Conservation (phyloP, 1,140 invertebrate species). For the Triops cancriformis region DNA sequence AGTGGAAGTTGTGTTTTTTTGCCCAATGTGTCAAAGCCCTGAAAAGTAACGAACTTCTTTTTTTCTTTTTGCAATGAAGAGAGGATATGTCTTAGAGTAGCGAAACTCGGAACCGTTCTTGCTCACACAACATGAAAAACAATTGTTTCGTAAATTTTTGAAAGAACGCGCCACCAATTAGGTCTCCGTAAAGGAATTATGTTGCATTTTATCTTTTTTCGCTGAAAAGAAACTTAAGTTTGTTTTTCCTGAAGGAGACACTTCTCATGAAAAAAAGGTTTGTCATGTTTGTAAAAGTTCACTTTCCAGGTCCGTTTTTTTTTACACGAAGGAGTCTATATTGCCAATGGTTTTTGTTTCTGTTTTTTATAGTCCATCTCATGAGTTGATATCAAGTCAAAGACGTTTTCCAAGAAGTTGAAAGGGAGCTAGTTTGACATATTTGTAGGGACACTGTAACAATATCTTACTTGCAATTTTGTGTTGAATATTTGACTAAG, state of each 20-base stretch:
- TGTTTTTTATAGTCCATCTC: neutral
- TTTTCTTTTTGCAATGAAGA: neutral
- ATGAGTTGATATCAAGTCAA: conserved; percentile 11
- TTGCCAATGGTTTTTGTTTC: neutral
- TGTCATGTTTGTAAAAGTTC: conserved; percentile 2
- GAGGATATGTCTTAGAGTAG: neutral
- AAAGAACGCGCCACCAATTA: neutral
- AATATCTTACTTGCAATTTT: conserved; percentile 11
- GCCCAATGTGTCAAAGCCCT: conserved; percentile 12
- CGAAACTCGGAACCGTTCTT: neutral
- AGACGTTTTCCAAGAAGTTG: neutral
- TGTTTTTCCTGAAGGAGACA: neutral
- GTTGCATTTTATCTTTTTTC: neutral
- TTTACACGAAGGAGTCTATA: neutral
- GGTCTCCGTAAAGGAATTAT: neutral
- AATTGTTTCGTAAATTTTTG: neutral
- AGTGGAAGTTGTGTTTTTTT: neutral
- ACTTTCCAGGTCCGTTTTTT: neutral
- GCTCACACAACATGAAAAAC: neutral
- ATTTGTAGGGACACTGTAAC: neutral
- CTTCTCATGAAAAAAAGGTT: neutral
- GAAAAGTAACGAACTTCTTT: neutral
- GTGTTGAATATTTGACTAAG: neutral
- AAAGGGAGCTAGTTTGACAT: neutral
- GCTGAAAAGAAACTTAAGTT: neutral